Conservation (phyloP, 2,797 vertebrate species). For the Enteromius thamalakanensis region DNA sequence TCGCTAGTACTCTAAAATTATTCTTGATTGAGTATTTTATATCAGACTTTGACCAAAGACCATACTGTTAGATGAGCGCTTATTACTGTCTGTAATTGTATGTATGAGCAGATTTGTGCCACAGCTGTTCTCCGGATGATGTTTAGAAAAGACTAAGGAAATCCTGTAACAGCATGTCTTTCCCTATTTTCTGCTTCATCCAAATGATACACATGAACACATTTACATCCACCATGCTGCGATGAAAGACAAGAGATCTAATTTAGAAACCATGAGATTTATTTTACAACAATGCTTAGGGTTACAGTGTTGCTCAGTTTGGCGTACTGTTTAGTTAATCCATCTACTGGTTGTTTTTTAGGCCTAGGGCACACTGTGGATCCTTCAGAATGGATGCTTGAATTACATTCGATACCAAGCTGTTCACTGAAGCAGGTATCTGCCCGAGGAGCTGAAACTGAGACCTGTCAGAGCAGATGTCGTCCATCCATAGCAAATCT, state of each 20-base stretch:
- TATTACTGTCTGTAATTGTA: conserved; percentile 39
- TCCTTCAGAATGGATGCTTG: conserved; percentile 39
- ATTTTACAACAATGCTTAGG: background rate
- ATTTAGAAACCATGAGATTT: conserved; percentile 28
- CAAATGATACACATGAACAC: conserved; percentile 26
- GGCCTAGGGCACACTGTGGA: conserved; percentile 18
- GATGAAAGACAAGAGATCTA: conserved; percentile 43
- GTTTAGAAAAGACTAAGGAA: conserved; percentile 25
- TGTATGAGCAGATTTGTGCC: conserved; percentile 9
- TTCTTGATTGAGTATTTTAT: conserved; percentile 21
- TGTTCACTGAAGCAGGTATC: conserved; percentile 50
- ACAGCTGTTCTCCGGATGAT: conserved; percentile 33
- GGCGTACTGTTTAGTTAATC: conserved; percentile 38
- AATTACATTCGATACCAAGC: conserved; percentile 43
- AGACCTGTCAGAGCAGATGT: conserved; percentile 39
- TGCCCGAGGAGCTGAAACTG: conserved; percentile 40
- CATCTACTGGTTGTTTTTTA: conserved; percentile 34
- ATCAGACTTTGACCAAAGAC: conserved; percentile 31
- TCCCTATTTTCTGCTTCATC: conserved; percentile 25
- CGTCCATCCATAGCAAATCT: conserved; percentile 39
- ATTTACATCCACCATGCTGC: conserved; percentile 27
- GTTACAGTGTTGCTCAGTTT: conserved; percentile 26
- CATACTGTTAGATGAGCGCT: conserved; percentile 41
- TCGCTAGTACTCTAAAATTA: conserved; percentile 14
- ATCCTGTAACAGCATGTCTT: conserved; percentile 24